Evolutionary conservation across 2,797 vertebrate genomes (phyloP), one percentile per base, ranked within the genome.

Genomic region (Acanthurus lineatus): DNA sequence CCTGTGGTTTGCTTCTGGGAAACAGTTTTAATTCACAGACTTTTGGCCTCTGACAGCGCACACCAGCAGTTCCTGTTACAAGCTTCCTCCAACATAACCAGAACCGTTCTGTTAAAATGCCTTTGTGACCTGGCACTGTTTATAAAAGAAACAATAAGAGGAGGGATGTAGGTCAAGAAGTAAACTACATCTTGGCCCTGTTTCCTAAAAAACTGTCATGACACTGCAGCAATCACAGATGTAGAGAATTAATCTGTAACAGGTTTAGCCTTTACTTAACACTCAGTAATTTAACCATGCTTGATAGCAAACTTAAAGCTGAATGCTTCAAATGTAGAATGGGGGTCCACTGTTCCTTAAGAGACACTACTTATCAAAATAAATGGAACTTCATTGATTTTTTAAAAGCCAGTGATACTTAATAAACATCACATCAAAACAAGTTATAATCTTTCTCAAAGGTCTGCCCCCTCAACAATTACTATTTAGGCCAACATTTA

Each of bases 111-210:
- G 53, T 71, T 51, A 53, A 77, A 65, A 62, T 49, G 62, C 40
- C 57, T 76, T 22, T 60, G 57, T 65, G 48, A 77, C 79, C 61
- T 53, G 73, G 61, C 47, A 61, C 51, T 73, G 85, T 88, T 92
- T 85, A 84, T 22, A 86, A 69, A 63, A 59, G 42, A 85, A 81
- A 88, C 83, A 91, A 76, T 81, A 65, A 51, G 22, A 53, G 62
- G 60, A 82, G 20, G 64, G 49, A 84, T 82, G 71, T 80, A 75
- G 81, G 81, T 74, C 77, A 88, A 65, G 42, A 73, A 73, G 52
- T 42, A 63, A n/a, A 71, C 49, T 67, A 38, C 53, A 68, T 12
- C 22, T 49, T 65, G 49, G 28, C 67, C 54, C 56, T 6, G 57
- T 70, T 85, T 80, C 66, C 66, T 67, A 14, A 76, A 83, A 74